These are phyloP conservation scores for Melanargia galathea DNA, from an alignment of 2,888 invertebrate species.

Conservation along the genomic window DNA sequence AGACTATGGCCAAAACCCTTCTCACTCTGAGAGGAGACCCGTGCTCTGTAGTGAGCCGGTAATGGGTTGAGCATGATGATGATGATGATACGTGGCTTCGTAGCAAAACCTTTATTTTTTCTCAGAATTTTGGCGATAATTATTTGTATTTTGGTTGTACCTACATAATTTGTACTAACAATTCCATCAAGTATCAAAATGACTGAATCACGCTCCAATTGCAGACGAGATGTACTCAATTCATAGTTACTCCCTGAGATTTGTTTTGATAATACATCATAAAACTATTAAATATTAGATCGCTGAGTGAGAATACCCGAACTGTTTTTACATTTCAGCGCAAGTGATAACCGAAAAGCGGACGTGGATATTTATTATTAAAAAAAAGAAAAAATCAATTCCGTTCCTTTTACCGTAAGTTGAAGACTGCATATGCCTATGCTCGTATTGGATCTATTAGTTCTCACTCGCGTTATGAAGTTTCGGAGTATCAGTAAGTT, in stretches of 20 bases:
- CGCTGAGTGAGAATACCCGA: conserved; percentile 82
- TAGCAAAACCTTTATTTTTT: no score
- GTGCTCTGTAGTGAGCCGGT: no score
- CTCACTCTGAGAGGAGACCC: no score
- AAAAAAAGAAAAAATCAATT: conserved; percentile 30
- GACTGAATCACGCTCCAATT: conserved; percentile 51
- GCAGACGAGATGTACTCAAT: conserved; percentile 72
- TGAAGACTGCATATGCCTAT: neutral
- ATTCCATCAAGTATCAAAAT: conserved; percentile 63
- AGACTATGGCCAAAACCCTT: no score
- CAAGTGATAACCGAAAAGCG: conserved; percentile 59
- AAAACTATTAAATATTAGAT: conserved; percentile 83
- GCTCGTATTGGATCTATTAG: conserved; percentile 26
- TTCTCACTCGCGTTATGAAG: conserved; percentile 24
- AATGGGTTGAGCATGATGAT: no score
- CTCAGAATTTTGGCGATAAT: no score
- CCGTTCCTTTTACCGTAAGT: conserved; percentile 18
- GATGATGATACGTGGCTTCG: no score
- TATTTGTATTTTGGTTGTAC: no score
- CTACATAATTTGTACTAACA: neutral
- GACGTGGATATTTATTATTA: conserved; percentile 12
- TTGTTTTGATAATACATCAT: conserved; percentile 84
- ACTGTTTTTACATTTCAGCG: conserved; percentile 64
- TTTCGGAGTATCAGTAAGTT: conserved; percentile 39
- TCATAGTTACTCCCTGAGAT: conserved; percentile 76